These are phyloP conservation scores for Leptatherina wallacei DNA, from an alignment of 2,797 vertebrate genomes.

Conservation along the genomic window DNA sequence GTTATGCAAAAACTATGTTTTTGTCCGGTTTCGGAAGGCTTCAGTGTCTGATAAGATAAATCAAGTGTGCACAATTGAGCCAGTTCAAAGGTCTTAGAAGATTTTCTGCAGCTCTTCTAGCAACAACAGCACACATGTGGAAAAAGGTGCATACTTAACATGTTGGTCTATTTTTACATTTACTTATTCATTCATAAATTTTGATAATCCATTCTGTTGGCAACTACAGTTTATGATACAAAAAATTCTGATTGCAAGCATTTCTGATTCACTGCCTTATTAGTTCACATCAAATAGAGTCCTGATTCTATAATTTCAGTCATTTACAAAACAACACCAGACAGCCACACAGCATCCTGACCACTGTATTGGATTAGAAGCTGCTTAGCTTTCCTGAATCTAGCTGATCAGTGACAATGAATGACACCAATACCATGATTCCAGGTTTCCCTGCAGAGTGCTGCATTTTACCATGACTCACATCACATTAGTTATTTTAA, in stretches of 20 bases:
- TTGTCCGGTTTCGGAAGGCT: slow-evolving; percentile 39
- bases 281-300: neutral
- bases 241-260: neutral
- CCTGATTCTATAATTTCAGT: neutral
- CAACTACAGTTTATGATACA: neutral
- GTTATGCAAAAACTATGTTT: slow-evolving; percentile 47
- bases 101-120: slow-evolving; percentile 40
- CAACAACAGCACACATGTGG: slow-evolving; percentile 10
- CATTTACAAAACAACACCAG: neutral
- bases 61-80: slow-evolving; percentile 30
- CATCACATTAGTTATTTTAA: neutral
- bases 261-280: neutral
- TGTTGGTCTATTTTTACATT: neutral
- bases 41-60: slow-evolving; percentile 56
- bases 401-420: neutral
- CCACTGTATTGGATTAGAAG: neutral
- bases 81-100: slow-evolving; percentile 42
- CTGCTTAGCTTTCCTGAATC: neutral
- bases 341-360: neutral
- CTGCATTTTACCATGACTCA: too few species aligned
- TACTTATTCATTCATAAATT: neutral
- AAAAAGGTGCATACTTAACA: neutral
- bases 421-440: neutral
- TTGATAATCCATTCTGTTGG: neutral
- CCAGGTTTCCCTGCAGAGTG: neutral